Conservation (phyloP, 2,888 invertebrate species). For the Himalopsyche japonica region DNA sequence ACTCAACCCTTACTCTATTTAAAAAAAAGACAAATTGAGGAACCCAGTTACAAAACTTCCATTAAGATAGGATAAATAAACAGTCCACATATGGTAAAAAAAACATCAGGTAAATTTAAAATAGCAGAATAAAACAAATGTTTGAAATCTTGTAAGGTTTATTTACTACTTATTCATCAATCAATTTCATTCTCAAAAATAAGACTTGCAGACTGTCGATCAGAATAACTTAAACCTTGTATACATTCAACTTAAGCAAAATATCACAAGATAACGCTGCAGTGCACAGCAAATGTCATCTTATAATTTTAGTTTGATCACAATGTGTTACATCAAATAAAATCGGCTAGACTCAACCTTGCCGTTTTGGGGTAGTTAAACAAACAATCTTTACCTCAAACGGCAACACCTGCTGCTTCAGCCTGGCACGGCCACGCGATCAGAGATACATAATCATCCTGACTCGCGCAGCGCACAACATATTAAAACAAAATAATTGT, state of each 20-base stretch:
- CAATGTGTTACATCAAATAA: slow-evolving; percentile 9
- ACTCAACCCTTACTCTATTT: too few relatives aligned
- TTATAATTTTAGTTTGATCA: slow-evolving; percentile 12
- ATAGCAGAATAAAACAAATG: slow-evolving; percentile 2
- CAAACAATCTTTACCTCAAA: background rate
- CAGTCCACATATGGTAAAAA: too few relatives aligned
- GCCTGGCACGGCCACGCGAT: background rate
- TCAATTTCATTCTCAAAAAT: slow-evolving; percentile 29
- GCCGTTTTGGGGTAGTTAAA: background rate
- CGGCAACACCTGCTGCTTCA: background rate
- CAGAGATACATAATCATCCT: too few relatives aligned
- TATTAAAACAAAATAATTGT: background rate
- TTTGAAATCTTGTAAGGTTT: slow-evolving; percentile 26
- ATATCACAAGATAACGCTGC: slow-evolving; percentile 38
- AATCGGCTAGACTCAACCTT: background rate
- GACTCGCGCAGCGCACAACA: background rate
- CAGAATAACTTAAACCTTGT: slow-evolving; percentile 38
- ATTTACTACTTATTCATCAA: slow-evolving; percentile 28
- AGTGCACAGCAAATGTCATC: slow-evolving; percentile 12
- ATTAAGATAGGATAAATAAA: too few relatives aligned
- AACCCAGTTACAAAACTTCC: too few relatives aligned
- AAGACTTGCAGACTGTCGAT: slow-evolving; percentile 29
- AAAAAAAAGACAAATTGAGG: too few relatives aligned
- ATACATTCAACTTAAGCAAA: slow-evolving; percentile 33
- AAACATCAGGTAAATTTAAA: too few relatives aligned